A percentile compares a stretch with the other conserved stretches of the same genome.
Evolutionary conservation across 1,140 invertebrate genomes (phyloP).

Genomic region (Papilio polytes): DNA sequence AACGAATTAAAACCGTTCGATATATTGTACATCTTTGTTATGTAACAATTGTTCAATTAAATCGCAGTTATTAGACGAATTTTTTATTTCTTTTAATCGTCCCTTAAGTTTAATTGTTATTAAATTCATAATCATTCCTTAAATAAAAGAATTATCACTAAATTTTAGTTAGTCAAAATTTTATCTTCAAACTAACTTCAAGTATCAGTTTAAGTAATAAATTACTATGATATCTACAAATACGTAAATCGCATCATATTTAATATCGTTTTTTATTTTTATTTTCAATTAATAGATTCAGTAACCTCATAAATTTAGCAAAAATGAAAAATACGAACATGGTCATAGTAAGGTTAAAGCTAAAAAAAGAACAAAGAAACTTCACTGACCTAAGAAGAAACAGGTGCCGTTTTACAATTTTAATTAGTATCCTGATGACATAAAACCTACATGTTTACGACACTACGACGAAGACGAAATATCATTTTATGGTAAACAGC

Average conservation of each 20-base stretch:
- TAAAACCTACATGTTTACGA: conserved; percentile 63
- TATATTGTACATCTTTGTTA: conserved; percentile 1
- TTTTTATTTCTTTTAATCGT: background rate
- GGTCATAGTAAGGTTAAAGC: background rate
- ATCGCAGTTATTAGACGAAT: background rate
- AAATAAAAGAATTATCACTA: no score
- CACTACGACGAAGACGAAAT: conserved; percentile 33
- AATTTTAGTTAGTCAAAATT: no score
- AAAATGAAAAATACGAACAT: background rate
- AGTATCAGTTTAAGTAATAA: background rate
- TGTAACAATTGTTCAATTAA: background rate
- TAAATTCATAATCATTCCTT: no score
- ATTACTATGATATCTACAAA: no score
- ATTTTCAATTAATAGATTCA: background rate
- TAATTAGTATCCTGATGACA: conserved; percentile 63
- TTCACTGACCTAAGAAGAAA: background rate
- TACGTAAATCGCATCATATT: no score
- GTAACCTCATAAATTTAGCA: background rate
- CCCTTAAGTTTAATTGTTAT: no score
- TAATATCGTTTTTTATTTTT: background rate
- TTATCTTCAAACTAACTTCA: background rate
- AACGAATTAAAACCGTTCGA: conserved; percentile 26
- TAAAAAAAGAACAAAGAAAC: background rate
- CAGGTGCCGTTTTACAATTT: conserved; percentile 55
- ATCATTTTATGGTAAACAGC: conserved; percentile 20